Percentiles rank a stretch among this genome's conserved stretches.
These are phyloP conservation scores for Henricia sp. DNA, from an alignment of 53 echinoderm and acorn worm species.

Conservation along the genomic window DNA sequence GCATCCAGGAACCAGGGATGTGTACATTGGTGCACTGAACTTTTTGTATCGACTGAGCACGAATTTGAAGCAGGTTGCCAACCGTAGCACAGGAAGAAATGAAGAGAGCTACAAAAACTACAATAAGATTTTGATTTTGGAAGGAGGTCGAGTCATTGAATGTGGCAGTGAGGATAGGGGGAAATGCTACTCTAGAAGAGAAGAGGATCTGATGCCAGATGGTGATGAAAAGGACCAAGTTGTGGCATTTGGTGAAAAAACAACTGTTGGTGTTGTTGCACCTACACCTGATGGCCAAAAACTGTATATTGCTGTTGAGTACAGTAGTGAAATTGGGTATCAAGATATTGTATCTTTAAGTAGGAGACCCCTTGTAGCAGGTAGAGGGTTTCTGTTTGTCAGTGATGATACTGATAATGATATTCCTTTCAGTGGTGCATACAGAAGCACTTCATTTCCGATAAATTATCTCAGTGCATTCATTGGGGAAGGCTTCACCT, in stretches of 20 bases:
- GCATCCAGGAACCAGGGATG: conserved; percentile 32
- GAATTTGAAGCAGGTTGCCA: conserved; percentile 35
- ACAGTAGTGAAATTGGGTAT: not conserved
- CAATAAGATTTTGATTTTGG: conserved; percentile 60
- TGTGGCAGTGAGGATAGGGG: conserved; percentile 37
- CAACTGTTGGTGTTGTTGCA: conserved; percentile 47
- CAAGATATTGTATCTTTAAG: not conserved
- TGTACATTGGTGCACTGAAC: conserved; percentile 56
- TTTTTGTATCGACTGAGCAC: conserved; percentile 23
- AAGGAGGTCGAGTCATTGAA: conserved; percentile 38
- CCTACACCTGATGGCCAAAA: not conserved
- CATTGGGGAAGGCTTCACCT: conserved; percentile 22
- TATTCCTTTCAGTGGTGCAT: not conserved
- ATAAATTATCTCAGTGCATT: conserved; percentile 36
- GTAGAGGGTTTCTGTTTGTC: not conserved
- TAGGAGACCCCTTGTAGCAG: not conserved
- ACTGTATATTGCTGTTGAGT: conserved; percentile 36
- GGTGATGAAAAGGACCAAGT: not conserved
- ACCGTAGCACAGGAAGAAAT: conserved; percentile 6
- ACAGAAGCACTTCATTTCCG: not conserved
- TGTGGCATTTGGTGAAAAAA: conserved; percentile 25
- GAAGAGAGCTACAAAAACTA: conserved; percentile 27
- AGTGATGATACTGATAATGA: not conserved
- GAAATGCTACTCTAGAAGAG: conserved; percentile 32
- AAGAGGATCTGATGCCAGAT: not conserved